phyloP scores from a whole-genome alignment of 2,113 vertebrate genomes.

The Semicossyphus pulcher region DNA sequence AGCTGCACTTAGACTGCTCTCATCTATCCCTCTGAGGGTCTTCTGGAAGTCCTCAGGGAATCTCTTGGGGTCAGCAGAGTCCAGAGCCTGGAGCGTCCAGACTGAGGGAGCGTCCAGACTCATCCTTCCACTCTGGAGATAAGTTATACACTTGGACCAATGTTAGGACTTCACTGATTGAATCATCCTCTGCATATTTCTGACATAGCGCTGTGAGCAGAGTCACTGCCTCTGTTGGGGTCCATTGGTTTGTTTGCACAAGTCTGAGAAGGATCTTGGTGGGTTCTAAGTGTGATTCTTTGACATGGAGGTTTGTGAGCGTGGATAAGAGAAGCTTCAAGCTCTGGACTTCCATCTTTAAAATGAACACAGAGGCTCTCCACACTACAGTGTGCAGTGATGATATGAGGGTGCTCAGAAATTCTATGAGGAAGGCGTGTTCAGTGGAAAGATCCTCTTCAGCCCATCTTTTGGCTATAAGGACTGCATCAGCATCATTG shows the following conservation, averaged over 20 bases:
- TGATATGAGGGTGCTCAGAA: slow-evolving; percentile 19
- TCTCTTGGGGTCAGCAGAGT: not conserved
- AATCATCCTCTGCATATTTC: slow-evolving; percentile 2
- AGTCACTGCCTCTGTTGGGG: not conserved
- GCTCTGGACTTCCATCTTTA: slow-evolving; percentile 36
- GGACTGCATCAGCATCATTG: slow-evolving; percentile 7
- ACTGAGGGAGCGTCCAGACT: not conserved
- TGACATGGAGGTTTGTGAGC: slow-evolving; percentile 4
- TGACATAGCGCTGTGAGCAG: slow-evolving; percentile 34
- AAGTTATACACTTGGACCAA: not conserved
- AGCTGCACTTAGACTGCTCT: not conserved
- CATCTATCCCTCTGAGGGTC: slow-evolving; percentile 1
- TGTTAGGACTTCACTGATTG: not conserved
- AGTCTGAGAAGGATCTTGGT: slow-evolving; percentile 23
- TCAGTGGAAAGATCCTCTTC: slow-evolving; percentile 8
- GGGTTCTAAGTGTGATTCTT: not conserved
- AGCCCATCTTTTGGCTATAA: slow-evolving; percentile 37
- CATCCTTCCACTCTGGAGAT: slow-evolving; percentile 9
- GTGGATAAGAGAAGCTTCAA: slow-evolving; percentile 23
- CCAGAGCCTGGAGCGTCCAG: slow-evolving; percentile 11
- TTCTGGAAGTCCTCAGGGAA: slow-evolving; percentile 8
- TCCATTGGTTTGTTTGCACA: not conserved
- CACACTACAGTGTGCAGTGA: slow-evolving; percentile 12
- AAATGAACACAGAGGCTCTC: slow-evolving; percentile 5
- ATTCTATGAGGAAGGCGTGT: not conserved